Percentiles rank a stretch among this genome's conserved stretches.
phyloP scores from a whole-genome alignment of 2,113 vertebrate species.

The Eidolon helvum region DNA sequence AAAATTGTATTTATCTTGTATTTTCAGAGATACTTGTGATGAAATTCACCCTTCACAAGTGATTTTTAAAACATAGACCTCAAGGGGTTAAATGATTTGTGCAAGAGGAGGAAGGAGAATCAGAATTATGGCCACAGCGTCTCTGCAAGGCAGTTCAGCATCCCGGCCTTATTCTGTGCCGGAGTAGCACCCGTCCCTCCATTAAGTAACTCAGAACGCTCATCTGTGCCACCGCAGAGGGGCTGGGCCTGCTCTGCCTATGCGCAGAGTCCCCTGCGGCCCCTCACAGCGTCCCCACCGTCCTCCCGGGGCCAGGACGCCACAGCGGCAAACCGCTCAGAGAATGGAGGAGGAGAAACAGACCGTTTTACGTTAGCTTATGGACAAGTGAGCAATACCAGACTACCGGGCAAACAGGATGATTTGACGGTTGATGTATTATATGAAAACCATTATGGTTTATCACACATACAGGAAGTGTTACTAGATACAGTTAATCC shows the following conservation, averaged over 20 bases:
- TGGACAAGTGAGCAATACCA: not conserved
- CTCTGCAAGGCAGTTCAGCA: not conserved
- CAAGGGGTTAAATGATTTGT: not conserved
- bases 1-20: not conserved
- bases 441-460: not conserved
- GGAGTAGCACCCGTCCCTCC: not conserved
- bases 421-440: not conserved
- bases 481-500: not conserved
- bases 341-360: not conserved
- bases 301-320: not conserved
- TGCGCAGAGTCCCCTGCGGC: not conserved
- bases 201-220: not conserved
- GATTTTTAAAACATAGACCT: not conserved
- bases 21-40: not conserved
- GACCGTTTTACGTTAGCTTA: not conserved
- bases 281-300: accelerated
- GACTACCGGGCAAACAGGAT: not conserved
- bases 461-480: not conserved
- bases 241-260: no score
- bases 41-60: not conserved
- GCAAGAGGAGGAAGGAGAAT: not conserved
- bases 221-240: not conserved
- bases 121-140: not conserved
- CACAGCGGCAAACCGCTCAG: not conserved
- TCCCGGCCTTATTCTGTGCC: not conserved